A percentile compares a stretch with the other conserved stretches of the same genome.
Conservation (phyloP, 2,888 invertebrate species). For the Agrochola litura region DNA sequence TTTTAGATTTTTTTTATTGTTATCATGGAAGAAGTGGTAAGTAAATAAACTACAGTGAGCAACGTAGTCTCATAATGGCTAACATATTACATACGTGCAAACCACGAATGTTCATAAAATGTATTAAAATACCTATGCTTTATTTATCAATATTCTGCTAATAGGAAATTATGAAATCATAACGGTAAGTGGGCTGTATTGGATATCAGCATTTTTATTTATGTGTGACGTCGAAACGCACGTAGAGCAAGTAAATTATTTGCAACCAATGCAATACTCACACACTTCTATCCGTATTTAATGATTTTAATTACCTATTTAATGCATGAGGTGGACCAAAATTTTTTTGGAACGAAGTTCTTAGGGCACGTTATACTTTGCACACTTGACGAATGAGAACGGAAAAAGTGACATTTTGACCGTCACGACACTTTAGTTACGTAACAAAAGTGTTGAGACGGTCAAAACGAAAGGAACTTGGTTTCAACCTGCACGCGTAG, state of each 20-base stretch:
- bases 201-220: slow-evolving; percentile 41
- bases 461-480: too few species aligned
- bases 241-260: slow-evolving; percentile 25
- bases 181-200: slow-evolving; percentile 43
- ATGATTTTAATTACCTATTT: background rate
- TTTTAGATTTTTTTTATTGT: background rate
- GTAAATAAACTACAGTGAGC: background rate
- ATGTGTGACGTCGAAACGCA: slow-evolving; percentile 43
- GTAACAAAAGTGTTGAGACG: too few species aligned
- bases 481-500: too few species aligned
- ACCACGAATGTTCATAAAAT: slow-evolving; percentile 4
- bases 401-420: too few species aligned
- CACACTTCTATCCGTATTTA: background rate
- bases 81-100: slow-evolving; percentile 24
- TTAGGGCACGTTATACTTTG: too few species aligned
- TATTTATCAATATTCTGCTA: slow-evolving; percentile 28
- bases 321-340: background rate
- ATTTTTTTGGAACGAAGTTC: too few species aligned
- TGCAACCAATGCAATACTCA: slow-evolving; percentile 22
- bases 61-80: background rate
- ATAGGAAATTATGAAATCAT: slow-evolving; percentile 42
- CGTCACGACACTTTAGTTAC: too few species aligned
- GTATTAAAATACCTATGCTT: slow-evolving; percentile 26
- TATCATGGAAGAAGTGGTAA: background rate
- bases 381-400: too few species aligned